phyloP scores from a whole-genome alignment of 2,888 invertebrate species.

The Dynastes tityus region DNA sequence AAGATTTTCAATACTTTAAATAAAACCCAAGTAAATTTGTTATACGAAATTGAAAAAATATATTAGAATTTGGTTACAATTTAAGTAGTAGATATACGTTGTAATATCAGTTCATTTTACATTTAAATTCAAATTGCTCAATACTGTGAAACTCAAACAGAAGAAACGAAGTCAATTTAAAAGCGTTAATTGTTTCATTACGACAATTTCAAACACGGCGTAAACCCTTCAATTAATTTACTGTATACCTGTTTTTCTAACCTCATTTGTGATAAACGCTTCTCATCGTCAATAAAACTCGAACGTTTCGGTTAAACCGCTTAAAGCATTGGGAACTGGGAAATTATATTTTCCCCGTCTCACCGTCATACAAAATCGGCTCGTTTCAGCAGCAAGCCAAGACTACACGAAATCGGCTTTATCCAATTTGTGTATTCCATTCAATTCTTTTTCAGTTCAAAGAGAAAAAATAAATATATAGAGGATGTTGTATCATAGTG shows the following conservation, averaged over 20 bases:
- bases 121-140: no score
- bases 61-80: no score
- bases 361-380: constrained; percentile 11
- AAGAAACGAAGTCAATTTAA: neutral
- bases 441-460: constrained; percentile 29
- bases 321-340: constrained; percentile 19
- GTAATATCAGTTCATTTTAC: no score
- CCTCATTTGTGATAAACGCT: constrained; percentile 6
- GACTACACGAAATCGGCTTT: constrained; percentile 22
- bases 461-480: constrained; percentile 4
- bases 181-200: neutral
- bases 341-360: constrained; percentile 23
- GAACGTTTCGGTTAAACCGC: constrained; percentile 28
- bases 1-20: no score
- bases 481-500: neutral
- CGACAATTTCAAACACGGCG: no score
- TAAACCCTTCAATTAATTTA: neutral
- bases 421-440: constrained; percentile 35
- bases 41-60: no score
- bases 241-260: neutral
- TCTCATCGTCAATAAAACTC: constrained; percentile 20
- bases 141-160: neutral
- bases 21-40: no score
- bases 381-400: neutral
- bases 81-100: no score